Evolutionary conservation across 2,797 vertebrate genomes (phyloP), one percentile per base, ranked within the genome.

Genomic region (Sebastes matsubarae): DNA sequence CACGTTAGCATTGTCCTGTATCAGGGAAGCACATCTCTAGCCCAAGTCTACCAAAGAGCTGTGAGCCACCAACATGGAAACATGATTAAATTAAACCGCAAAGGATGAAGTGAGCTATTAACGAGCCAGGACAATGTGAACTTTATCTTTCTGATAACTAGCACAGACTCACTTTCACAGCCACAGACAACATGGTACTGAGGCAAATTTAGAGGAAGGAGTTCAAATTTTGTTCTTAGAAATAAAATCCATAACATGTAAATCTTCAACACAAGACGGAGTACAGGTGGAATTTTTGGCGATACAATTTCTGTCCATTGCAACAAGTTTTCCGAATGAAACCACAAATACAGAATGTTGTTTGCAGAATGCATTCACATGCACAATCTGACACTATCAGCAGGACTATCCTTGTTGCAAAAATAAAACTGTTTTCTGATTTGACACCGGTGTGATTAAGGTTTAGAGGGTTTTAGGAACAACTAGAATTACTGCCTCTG

Each of bases 71-170:
- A 78, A 82, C 63, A 72, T 22, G 8, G 38, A 73, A 87, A 77
- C 67, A 61, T 74, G 70, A 87, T 68, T 50, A 76, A 84, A 88
- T 83, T 9, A 83, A 87, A 81, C 52, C 34, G 12, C 75, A 76
- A 78, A 76, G 60, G 64, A 66, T 84, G 32, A 82, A 82, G 58
- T 69, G 50, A 78, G 63, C 67, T 79, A 63, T 81, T 72, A 64
- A 79, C 58, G 69, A 73, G 32, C 60, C 50, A 72, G 30, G 59
- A 72, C 32, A 60, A 73, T 72, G 29, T 64, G 32, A 54, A 54
- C 52, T 54, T 54, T 54, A 54, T 54, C 22, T 72, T 69, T 34
- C 7, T 67, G 69, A 78, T 68, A 72, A 59, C 22, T 36, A 36
- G 73, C 32, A 57, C 14, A 8, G 10, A 59, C 36, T 72, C 7